Base-by-base conservation (phyloP, 2,888 invertebrate genomes). In the Campopleginae sp. region DNA sequence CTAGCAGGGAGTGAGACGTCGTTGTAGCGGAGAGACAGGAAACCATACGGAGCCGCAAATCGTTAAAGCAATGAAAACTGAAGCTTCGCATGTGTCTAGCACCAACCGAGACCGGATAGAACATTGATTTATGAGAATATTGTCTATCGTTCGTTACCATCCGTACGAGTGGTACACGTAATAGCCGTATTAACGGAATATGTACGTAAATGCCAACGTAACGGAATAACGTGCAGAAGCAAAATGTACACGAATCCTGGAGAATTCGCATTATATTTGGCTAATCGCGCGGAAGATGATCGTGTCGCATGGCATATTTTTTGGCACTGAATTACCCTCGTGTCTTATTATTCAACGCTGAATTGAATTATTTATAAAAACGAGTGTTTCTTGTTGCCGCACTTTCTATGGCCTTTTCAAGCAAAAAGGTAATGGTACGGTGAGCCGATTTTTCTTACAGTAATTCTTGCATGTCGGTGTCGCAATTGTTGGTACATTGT, bases 111-210 rank as follows among this genome's bases (percentile, higher is more conserved):
- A 88, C 87, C 89, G 88, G 87, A 90, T 85, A 85, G 87, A 88
- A 89, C 91, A 86, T 90, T 90, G 91, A 91, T 90, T 91, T 90
- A 90, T 87, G 88, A 87, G 86, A 65, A 80, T 77, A 70, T 86
- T 72, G 81, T 72, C 80, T 77, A 70, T 83, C 72, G 80, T 72
- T 78, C 79, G 75, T 78, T 78, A 65, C 70, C 66, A 77, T 48
- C 82, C 23, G 54, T 54, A 23, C 33, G 51, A 61, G 31, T 38
- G 79, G 58, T 48, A 71, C 51, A 48, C 63, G 80, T 63, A 48
- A 66, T 58, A 61, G 72, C 79, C 68, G 42, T 66, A 79, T 83
- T 77, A 79, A 84, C 76, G 74, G 17, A 65, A 87, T 85, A 78
- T n/a, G n/a, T 33, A 38, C 54, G 23, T 54, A 23, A 54, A 54